Percentiles rank a stretch among this genome's conserved stretches.
These are phyloP conservation scores for Phasia obesa DNA, from an alignment of 2,888 invertebrate species.

Conservation along the genomic window DNA sequence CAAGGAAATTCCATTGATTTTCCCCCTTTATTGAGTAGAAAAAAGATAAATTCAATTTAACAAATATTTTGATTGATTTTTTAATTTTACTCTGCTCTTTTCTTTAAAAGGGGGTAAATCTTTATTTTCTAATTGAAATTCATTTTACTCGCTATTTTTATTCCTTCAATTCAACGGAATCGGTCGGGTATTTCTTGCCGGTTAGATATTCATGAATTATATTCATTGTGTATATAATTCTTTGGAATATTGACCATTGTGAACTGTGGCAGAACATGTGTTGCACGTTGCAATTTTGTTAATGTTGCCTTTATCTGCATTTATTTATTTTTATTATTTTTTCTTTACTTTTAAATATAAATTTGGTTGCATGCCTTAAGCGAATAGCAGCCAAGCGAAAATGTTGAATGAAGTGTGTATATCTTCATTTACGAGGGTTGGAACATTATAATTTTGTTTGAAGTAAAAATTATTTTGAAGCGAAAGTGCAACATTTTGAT, in stretches of 20 bases:
- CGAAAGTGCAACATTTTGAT: too few relatives aligned
- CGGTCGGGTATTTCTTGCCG: slow-evolving; percentile 6
- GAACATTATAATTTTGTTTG: neutral
- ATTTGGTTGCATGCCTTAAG: slow-evolving; percentile 54
- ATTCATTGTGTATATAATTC: slow-evolving; percentile 55
- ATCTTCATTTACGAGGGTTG: slow-evolving; percentile 23
- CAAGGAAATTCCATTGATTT: neutral
- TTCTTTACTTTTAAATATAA: slow-evolving; percentile 33
- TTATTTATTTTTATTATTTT: slow-evolving; percentile 13
- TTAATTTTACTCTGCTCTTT: slow-evolving; percentile 14
- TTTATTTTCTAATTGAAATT: slow-evolving; percentile 48
- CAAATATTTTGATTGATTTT: slow-evolving; percentile 37
- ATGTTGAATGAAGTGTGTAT: slow-evolving; percentile 44
- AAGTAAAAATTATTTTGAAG: neutral
- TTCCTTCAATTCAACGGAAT: slow-evolving; percentile 14
- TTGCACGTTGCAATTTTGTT: slow-evolving; percentile 61
- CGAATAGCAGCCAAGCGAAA: slow-evolving; percentile 54
- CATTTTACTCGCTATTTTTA: slow-evolving; percentile 7
- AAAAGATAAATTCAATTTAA: slow-evolving; percentile 32
- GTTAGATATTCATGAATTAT: slow-evolving; percentile 48
- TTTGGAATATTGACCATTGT: slow-evolving; percentile 63
- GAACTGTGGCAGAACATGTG: slow-evolving; percentile 69
- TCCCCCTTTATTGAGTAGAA: slow-evolving; percentile 5
- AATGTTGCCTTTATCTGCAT: slow-evolving; percentile 18
- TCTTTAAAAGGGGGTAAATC: slow-evolving; percentile 17